Base-by-base conservation (phyloP, 2,797 vertebrate species). In the Sebastes goodei region DNA sequence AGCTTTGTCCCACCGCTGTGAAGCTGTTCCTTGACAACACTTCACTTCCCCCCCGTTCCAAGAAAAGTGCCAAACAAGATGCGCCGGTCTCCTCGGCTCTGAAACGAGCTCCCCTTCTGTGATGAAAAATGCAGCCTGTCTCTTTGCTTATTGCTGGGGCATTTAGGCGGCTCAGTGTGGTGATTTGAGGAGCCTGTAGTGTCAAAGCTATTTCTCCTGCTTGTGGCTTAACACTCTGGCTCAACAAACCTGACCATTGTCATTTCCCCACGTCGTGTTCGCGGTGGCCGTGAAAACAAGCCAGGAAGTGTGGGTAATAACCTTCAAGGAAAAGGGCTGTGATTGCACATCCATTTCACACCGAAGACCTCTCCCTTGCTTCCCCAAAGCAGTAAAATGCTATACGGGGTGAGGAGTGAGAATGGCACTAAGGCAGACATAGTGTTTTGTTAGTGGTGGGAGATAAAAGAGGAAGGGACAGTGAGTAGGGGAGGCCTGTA, bases 221-320 rank as follows among this genome's bases (percentile, higher is more conserved):
- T 92, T 84, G 86, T 89, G 91, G 88, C 88, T 93, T 90, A 94
- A 94, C 93, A 88, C 86, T 92, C 89, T 89, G 85, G 93, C 93
- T 95, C 91, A 71, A 94, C 93, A 94, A 92, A 94, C 88, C 93
- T 93, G 94, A 92, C 94, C 94, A 93, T 94, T 95, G 95, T 95
- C 93, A 94, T 95, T 93, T 94, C 88, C 92, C 85, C 86, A 88
- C 86, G 81, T 82, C 62, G 83, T 87, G 78, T 93, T 94, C 82
- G 70, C 84, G 88, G 91, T 88, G 86, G 92, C 90, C 74, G 76
- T 94, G 92, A 93, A 94, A 90, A 88, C 91, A 91, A 91, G 88
- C 90, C 86, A 83, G 87, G 92, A 91, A 93, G 88, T 90, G 85
- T 85, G 85, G 90, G 89, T 94, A 96, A 96, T 95, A 95, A 94